phyloP scores from a whole-genome alignment of 2,113 vertebrate species.

The Asarcornis scutulata region DNA sequence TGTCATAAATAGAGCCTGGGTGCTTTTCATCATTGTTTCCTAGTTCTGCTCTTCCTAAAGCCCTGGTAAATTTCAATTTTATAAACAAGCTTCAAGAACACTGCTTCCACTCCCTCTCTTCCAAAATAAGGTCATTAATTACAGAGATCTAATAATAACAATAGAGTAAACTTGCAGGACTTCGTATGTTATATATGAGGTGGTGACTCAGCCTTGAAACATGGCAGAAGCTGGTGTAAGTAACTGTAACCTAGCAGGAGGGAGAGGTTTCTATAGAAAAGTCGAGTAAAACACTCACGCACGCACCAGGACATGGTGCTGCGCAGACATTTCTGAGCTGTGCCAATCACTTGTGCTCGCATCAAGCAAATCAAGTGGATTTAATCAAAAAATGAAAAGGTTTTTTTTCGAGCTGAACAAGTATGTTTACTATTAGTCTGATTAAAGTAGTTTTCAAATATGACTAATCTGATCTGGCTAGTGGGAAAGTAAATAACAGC shows the following conservation, averaged over 20 bases:
- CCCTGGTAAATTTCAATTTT: background rate
- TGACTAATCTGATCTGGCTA: background rate
- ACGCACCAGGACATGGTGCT: background rate
- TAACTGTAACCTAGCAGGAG: background rate
- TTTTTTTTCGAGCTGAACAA: background rate
- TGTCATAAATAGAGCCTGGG: background rate
- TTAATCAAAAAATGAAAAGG: background rate
- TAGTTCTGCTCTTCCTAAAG: background rate
- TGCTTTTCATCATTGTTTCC: background rate
- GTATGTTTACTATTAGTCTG: background rate
- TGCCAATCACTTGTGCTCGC: background rate
- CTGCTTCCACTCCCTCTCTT: background rate
- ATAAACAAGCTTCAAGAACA: background rate
- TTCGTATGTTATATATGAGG: conserved; percentile 12
- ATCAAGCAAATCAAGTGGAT: background rate
- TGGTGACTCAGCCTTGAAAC: conserved; percentile 26
- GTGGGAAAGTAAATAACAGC: background rate
- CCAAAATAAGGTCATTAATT: background rate
- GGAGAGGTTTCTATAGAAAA: background rate
- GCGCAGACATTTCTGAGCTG: background rate
- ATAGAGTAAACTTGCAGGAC: background rate
- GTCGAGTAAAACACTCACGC: background rate
- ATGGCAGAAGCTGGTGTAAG: background rate
- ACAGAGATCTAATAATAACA: conserved; percentile 16
- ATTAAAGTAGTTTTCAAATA: conserved; percentile 21